Percentiles rank a stretch among this genome's conserved stretches.
Conservation (phyloP, 2,888 invertebrate species). For the Xestoiulus laeticollis region DNA sequence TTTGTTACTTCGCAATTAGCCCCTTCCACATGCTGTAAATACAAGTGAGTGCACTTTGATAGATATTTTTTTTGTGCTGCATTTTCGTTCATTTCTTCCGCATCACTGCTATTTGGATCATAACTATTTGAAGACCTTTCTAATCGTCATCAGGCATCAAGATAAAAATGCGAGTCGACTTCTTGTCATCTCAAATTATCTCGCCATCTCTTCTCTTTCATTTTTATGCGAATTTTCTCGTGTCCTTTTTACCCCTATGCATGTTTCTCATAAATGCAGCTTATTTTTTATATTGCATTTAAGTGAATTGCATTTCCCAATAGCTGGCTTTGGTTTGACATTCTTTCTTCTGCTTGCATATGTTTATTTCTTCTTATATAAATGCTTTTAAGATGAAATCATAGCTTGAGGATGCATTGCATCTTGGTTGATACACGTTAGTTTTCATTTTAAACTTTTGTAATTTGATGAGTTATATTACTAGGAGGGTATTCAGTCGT, state of each 20-base stretch:
- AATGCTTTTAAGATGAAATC: background rate
- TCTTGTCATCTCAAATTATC: background rate
- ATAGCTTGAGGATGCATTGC: background rate
- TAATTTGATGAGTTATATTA: too few species aligned
- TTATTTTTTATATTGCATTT: background rate
- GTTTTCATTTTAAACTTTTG: too few species aligned
- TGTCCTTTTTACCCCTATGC: background rate
- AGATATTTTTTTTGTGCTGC: background rate
- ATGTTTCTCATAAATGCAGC: background rate
- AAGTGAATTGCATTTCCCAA: background rate
- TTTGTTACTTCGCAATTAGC: slow-evolving; percentile 7
- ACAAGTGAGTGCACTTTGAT: slow-evolving; percentile 37
- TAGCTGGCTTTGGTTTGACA: background rate
- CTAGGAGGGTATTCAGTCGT: too few species aligned
- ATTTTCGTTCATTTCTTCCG: slow-evolving; percentile 15
- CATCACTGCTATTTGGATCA: slow-evolving; percentile 7
- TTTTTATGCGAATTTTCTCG: background rate
- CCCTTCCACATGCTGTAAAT: slow-evolving; percentile 5
- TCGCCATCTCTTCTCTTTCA: background rate
- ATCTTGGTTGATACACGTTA: too few species aligned
- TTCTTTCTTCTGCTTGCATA: background rate
- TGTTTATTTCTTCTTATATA: background rate
- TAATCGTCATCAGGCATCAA: background rate
- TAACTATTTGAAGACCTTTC: slow-evolving; percentile 28
- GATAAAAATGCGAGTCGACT: slow-evolving; percentile 23